phyloP scores from a whole-genome alignment of 1,140 invertebrate genomes.

The Leptinotarsa texana region DNA sequence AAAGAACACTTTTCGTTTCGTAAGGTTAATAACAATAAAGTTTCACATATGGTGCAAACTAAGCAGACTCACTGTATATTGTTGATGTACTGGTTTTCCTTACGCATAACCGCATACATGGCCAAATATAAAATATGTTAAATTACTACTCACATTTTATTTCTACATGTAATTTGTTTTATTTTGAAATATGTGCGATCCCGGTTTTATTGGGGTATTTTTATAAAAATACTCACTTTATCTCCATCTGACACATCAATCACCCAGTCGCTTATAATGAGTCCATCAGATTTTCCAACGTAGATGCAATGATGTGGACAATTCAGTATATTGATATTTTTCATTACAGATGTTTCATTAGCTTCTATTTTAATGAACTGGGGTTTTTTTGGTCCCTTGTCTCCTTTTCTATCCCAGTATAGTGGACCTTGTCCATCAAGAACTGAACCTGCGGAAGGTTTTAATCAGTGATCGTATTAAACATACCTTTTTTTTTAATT shows the following conservation, averaged over 20 bases:
- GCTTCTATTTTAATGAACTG: conserved; percentile 27
- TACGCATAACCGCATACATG: no score
- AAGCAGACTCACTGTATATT: no score
- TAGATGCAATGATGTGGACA: conserved; percentile 33
- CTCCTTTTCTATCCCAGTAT: conserved; percentile 24
- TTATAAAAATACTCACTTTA: conserved; percentile 16
- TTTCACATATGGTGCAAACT: no score
- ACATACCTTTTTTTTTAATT: neutral
- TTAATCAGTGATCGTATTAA: neutral
- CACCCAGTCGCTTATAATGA: conserved; percentile 27
- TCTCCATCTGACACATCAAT: conserved; percentile 34
- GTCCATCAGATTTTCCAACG: conserved; percentile 31
- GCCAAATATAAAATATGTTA: no score
- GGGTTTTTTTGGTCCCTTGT: conserved; percentile 23
- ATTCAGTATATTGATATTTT: conserved; percentile 21
- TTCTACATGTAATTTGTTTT: no score
- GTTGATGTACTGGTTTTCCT: no score
- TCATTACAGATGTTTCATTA: conserved; percentile 8
- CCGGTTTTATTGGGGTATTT: no score
- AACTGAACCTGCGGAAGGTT: conserved; percentile 5
- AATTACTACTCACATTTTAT: no score
- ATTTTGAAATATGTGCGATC: no score
- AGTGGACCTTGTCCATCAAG: conserved; percentile 18
- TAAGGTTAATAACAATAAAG: no score
- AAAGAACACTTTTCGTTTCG: no score